phyloP scores from a whole-genome alignment of 2,888 invertebrate species.

The Pandemis heparana region DNA sequence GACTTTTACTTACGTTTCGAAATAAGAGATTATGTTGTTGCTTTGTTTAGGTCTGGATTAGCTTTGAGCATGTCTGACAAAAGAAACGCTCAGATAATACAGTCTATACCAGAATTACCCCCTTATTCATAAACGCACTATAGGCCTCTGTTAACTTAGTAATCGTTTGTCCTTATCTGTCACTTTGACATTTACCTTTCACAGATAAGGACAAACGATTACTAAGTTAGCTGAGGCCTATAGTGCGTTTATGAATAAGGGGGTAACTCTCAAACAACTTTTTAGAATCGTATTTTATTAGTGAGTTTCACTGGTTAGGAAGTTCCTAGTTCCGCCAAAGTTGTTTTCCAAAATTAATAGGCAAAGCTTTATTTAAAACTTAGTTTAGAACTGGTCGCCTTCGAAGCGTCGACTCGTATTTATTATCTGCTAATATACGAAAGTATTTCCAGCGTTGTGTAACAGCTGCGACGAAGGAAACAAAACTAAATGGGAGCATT shows the following conservation, averaged over 20 bases:
- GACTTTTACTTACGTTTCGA: not conserved
- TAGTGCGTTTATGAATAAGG: too few relatives aligned
- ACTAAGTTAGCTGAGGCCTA: too few relatives aligned
- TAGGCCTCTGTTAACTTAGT: too few relatives aligned
- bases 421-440: conserved; percentile 44
- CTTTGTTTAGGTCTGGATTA: not conserved
- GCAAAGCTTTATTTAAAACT: conserved; percentile 31
- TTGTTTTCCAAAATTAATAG: conserved; percentile 48
- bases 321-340: not conserved
- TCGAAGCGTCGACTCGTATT: conserved; percentile 38
- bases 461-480: conserved; percentile 46
- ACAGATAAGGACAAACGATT: too few relatives aligned
- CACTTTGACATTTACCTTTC: too few relatives aligned
- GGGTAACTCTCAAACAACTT: too few relatives aligned
- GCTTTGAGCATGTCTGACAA: not conserved
- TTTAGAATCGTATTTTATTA: not conserved
- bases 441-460: conserved; percentile 41
- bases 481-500: conserved; percentile 48
- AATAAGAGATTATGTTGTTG: too few relatives aligned
- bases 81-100: not conserved
- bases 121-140: too few relatives aligned
- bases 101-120: not conserved
- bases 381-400: conserved; percentile 24
- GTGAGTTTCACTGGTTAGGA: not conserved
- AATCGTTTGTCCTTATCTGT: too few relatives aligned